A percentile compares a stretch with the other conserved stretches of the same genome.
Evolutionary conservation across 1,140 invertebrate species (phyloP).

Genomic region (Sitophilus oryzae): DNA sequence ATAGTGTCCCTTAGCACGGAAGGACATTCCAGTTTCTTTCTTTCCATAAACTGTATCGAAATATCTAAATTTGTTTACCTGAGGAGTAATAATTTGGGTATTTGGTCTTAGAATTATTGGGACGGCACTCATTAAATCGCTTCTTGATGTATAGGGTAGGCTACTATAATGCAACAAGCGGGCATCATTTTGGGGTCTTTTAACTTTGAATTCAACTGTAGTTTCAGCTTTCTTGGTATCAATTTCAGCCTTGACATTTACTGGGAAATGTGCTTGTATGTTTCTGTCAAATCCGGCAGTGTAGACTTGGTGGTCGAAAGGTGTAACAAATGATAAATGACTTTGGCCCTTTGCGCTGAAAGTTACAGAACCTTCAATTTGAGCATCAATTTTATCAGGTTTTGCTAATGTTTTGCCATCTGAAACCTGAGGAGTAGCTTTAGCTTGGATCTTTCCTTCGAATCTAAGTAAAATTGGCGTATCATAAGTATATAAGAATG

Average conservation of each 20-base stretch:
- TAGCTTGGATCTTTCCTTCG: conserved; percentile 45
- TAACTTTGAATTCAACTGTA: conserved; percentile 42
- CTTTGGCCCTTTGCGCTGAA: conserved; percentile 50
- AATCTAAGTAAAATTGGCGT: conserved; percentile 47
- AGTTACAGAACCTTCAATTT: conserved; percentile 46
- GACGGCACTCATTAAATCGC: conserved; percentile 49
- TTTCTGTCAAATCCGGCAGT: conserved; percentile 54
- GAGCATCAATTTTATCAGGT: conserved; percentile 41
- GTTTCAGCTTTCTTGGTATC: conserved; percentile 46
- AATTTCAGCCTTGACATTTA: conserved; percentile 43
- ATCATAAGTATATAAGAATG: conserved; percentile 56
- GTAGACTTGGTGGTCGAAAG: conserved; percentile 54
- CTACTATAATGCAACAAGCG: conserved; percentile 52
- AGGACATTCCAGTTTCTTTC: conserved; percentile 30
- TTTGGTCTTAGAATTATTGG: conserved; percentile 34
- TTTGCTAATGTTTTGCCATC: conserved; percentile 25
- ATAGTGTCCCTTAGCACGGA: conserved; percentile 46
- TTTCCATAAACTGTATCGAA: conserved; percentile 23
- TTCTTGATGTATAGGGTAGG: conserved; percentile 53
- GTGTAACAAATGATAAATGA: conserved; percentile 57
- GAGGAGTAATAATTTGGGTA: conserved; percentile 14
- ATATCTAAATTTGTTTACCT: conserved; percentile 5
- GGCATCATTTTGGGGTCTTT: conserved; percentile 43
- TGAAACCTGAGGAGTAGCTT: conserved; percentile 40
- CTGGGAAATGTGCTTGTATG: conserved; percentile 51